Evolutionary conservation across 2,113 vertebrate genomes (phyloP).

Genomic region (Talpa occidentalis): DNA sequence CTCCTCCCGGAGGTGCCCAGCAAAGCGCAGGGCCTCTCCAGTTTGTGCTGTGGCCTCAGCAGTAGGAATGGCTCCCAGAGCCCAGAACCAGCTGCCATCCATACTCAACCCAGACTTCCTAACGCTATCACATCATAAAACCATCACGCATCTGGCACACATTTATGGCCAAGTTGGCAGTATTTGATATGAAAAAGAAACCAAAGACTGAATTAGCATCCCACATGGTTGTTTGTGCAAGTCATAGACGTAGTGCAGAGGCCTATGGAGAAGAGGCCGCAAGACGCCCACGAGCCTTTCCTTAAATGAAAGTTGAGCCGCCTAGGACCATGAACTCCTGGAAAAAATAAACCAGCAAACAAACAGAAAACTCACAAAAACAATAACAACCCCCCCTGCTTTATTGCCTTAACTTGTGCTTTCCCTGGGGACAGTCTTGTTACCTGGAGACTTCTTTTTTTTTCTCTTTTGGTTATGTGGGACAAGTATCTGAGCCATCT

Average conservation of each 20-base stretch:
- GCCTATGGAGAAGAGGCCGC: slow-evolving; percentile 72
- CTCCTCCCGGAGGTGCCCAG: slow-evolving; percentile 18
- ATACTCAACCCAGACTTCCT: slow-evolving; percentile 80
- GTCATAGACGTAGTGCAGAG: slow-evolving; percentile 79
- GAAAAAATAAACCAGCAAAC: slow-evolving; percentile 54
- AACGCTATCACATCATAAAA: slow-evolving; percentile 84
- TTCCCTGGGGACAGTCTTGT: slow-evolving; percentile 58
- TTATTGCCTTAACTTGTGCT: slow-evolving; percentile 70
- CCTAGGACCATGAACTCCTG: slow-evolving; percentile 72
- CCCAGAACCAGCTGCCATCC: slow-evolving; percentile 67
- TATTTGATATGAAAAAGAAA: slow-evolving; percentile 86
- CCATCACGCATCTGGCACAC: slow-evolving; percentile 82
- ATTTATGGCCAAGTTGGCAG: slow-evolving; percentile 84
- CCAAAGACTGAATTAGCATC: slow-evolving; percentile 84
- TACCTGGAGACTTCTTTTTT: neutral
- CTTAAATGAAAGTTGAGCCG: slow-evolving; percentile 65
- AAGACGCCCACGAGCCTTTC: slow-evolving; percentile 59
- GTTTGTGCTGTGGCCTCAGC: neutral
- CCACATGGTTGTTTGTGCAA: slow-evolving; percentile 80
- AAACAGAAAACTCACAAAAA: slow-evolving; percentile 69
- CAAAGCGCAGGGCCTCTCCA: neutral
- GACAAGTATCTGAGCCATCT: neutral
- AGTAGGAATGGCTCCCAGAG: slow-evolving; percentile 68
- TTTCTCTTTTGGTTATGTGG: neutral
- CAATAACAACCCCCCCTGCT: neutral